Conservation (phyloP, 2,113 vertebrate genomes). For the Andinoacara biseriatus region DNA sequence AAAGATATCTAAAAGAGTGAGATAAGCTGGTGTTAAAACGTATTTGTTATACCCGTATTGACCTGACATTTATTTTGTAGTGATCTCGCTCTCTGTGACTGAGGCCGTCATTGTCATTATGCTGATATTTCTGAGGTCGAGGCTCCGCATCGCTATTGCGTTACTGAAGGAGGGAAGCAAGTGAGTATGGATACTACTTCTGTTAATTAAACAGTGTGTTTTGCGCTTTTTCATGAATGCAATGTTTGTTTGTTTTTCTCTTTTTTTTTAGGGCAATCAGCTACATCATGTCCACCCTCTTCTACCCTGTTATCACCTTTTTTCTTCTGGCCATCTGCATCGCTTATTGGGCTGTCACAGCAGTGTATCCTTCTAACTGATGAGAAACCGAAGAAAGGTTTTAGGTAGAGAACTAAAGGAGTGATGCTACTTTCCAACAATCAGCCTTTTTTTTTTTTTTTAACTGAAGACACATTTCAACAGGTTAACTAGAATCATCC, state of each 20-base stretch:
- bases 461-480: neutral
- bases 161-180: conserved; percentile 95
- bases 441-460: neutral
- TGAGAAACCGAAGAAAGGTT: neutral
- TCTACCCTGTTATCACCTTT: conserved; percentile 94
- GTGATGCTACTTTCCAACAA: neutral
- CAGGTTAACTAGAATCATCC: neutral
- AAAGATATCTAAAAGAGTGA: neutral
- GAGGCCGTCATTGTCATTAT: conserved; percentile 86
- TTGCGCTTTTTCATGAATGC: neutral
- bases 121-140: conserved; percentile 90
- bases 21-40: neutral
- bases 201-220: neutral
- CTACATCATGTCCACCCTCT: conserved; percentile 88
- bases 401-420: neutral
- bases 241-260: conserved; percentile 31
- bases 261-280: conserved; percentile 85
- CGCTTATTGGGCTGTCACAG: conserved; percentile 91
- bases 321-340: conserved; percentile 90
- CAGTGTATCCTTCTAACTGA: conserved; percentile 89
- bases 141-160: conserved; percentile 88
- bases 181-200: conserved; percentile 72
- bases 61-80: conserved; percentile 75
- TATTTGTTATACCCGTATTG: neutral
- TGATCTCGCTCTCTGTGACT: conserved; percentile 86